Evolutionary conservation across 2,888 invertebrate genomes (phyloP), one percentile per base, ranked within the genome.

Genomic region (Drosophila yooni): DNA sequence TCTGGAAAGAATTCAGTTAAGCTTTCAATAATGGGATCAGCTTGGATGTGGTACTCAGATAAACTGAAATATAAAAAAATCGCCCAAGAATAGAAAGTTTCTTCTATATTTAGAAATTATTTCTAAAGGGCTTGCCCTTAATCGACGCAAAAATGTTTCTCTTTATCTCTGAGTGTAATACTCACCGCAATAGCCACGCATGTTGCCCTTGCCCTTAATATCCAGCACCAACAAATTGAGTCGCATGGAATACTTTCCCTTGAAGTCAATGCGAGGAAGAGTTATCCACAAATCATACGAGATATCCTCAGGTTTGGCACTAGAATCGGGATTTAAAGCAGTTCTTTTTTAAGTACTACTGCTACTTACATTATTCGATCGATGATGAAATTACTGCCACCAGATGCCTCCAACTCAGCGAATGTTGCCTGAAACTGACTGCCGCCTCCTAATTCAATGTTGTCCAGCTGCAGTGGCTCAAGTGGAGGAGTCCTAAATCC

Each of bases 321-420:
- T 93, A 59, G 5, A 77, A 79, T 52, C 21, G 29, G 7, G 18
- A 11, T 13, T 25, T 34, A 21, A 29, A 31, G 13, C 18, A 31
- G 8, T n/a, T 8, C 3, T 33, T 25, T 8, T n/a, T 13, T 34
- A 34, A 36, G 10, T 63, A 3, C 11, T 6, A 0, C 0, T 0
- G 21, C 7, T 53, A 81, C 88, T 74, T 79, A 93, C 93, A 88
- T 88, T 31, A 93, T 78, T 61, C 92, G 92, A 68, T 93, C 92
- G 33, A 93, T 93, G n/a, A 89, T 83, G 63, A 93, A 93, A 73
- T 92, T 91, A 66, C 93, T 93, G 52, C 93, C 93, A 6, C 93
- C 93, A 0, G 69, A 84, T 0, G 92, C 93, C 65, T 89, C 70
- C 29, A 93, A 88, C 8, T 93, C 90, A 36, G 90, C 91, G 48